Base-by-base conservation (phyloP, 1,140 invertebrate genomes). In the Varroa destructor region DNA sequence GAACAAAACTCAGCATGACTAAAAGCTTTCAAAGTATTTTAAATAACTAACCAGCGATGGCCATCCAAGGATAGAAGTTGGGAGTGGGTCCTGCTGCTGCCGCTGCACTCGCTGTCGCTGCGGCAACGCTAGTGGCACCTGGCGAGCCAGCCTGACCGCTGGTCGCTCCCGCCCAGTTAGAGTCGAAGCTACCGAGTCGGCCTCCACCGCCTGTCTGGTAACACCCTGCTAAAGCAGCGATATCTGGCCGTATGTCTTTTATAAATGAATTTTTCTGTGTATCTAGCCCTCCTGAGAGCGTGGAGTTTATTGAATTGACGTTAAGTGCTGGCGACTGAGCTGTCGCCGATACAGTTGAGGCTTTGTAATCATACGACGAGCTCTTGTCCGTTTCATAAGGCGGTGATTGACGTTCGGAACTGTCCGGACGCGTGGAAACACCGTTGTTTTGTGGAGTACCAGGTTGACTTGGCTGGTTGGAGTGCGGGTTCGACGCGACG, bases 1-100 rank as follows among this genome's bases (percentile, higher is more conserved):
- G 43, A 71, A 73, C 43, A 14, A 71, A 5, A 25, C 71, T 36
- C 6, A 55, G 10, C 25, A 6, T 25, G 58, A 40, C n/a, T 43
- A n/a, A 10, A 72, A 71, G 40, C 36, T 37, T 71, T 25, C 25
- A 25, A 51, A 51, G 4, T 51, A 74, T 72, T 71, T 55, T 10
- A 73, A 71, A 56, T 74, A 74, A 84, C 88, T 87, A 81, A 93
- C 91, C 91, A 92, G 91, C 91, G 85, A 94, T 93, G 83, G 91
- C 91, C 91, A 94, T 94, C 91, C 91, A 93, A 74, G 91, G 91
- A 83, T 94, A 94, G 84, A 94, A 93, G 78, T 90, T 93, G 81
- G 89, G 91, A 77, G 81, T 80, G 90, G 88, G 75, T 89, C 86
- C 80, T 89, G 86, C 86, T 89, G 86, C 86, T 61, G 79, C 75